A percentile compares a stretch with the other conserved stretches of the same genome.
These are phyloP conservation scores for Ectemnius continuus DNA, from an alignment of 2,888 invertebrate genomes.

Conservation along the genomic window DNA sequence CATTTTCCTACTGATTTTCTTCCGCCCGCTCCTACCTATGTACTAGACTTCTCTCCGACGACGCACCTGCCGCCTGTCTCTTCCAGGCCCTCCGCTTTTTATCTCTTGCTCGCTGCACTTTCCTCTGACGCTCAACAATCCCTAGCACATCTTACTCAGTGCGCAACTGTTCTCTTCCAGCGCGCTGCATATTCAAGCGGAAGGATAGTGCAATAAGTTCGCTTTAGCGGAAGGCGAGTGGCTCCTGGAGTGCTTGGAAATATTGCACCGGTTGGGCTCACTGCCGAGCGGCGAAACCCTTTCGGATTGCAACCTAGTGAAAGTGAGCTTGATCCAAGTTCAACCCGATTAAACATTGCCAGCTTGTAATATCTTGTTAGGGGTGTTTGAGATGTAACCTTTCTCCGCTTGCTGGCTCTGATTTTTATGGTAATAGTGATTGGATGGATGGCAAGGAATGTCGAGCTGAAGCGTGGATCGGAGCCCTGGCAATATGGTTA, in stretches of 20 bases:
- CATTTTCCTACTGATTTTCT: conserved; percentile 34
- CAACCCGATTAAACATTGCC: too few species aligned
- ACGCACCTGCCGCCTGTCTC: not conserved
- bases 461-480: not conserved
- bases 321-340: too few species aligned
- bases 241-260: not conserved
- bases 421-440: conserved; percentile 34
- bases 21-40: conserved; percentile 5
- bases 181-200: conserved; percentile 3
- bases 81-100: not conserved
- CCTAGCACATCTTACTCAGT: not conserved
- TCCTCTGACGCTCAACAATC: too few species aligned
- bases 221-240: not conserved
- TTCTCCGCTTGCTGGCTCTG: conserved; percentile 8
- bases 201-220: not conserved
- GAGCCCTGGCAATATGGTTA: conserved; percentile 42
- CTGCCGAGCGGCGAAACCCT: not conserved
- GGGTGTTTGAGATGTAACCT: too few species aligned
- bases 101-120: too few species aligned
- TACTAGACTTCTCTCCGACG: not conserved
- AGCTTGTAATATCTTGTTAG: too few species aligned
- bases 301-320: not conserved
- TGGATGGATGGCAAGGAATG: too few species aligned
- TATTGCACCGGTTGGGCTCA: not conserved
- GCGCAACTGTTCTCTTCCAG: conserved; percentile 1